Evolutionary conservation across 1,140 invertebrate species (phyloP).

Genomic region (Triops cancriformis): DNA sequence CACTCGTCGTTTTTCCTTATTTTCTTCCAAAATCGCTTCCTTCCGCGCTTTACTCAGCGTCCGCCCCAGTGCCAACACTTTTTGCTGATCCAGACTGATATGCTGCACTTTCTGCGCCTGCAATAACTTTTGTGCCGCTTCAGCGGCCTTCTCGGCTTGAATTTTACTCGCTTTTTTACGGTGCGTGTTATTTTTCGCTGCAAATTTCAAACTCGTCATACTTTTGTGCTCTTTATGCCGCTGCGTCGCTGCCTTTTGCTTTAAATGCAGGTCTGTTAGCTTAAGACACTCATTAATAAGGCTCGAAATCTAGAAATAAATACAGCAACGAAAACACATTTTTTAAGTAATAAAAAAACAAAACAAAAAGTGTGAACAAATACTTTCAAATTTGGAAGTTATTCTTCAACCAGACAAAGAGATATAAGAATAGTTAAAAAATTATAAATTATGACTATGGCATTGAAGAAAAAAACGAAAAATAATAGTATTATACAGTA

Average conservation of each 20-base stretch:
- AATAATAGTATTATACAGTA: no score
- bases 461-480: no score
- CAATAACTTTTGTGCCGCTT: not conserved
- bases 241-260: not conserved
- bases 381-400: no score
- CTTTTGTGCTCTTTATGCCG: not conserved
- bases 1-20: not conserved
- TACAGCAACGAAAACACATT: no score
- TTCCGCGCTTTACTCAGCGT: conserved; percentile 10
- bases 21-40: conserved; percentile 16
- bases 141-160: not conserved
- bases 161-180: not conserved
- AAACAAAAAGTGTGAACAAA: no score
- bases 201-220: conserved; percentile 6
- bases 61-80: not conserved
- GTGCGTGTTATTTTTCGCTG: not conserved
- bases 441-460: no score
- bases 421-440: no score
- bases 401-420: no score
- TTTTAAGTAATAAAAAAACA: no score
- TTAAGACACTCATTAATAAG: conserved; percentile 1
- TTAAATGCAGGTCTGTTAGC: not conserved
- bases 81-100: not conserved
- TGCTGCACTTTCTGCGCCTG: not conserved
- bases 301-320: not conserved